Evolutionary conservation across 2,888 invertebrate species (phyloP), one percentile per base, ranked within the genome.

Genomic region (Drosophila fungiperda): DNA sequence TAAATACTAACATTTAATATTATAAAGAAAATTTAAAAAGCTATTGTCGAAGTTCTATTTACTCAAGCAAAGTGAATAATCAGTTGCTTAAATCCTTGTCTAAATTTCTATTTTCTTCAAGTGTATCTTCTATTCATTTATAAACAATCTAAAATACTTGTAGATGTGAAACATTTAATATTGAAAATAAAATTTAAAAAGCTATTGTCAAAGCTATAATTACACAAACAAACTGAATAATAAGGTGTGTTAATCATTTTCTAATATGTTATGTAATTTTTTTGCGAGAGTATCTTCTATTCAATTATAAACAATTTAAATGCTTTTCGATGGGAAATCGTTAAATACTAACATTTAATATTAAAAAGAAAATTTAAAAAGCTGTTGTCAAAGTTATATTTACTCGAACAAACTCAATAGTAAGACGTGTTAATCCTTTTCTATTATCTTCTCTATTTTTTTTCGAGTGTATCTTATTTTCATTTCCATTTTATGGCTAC

Each of bases 261-360:
- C 8, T 15, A 4, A 23, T 15, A 45, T 15, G 0, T 7, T 23
- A 8, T 1, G 0, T 0, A 15, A 1, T 23, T 15, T 15, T 36
- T 23, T 4, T 26, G 0, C 4, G 45, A 45, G 15, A 23, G 45
- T 23, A 45, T 23, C 8, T 23, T 3, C 26, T 26, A 26, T 26
- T 26, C 26, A 26, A 2, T 2, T 26, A 26, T 26, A 26, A 26
- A 2, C 26, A 26, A 26, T 26, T 2, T 26, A 26, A 26, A 26
- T 26, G 26, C 2, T 26, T 26, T 0, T 26, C 1, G 26, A 26
- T 26, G 26, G 1, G 26, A 26, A 26, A 26, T 26, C 0, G 26
- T 23, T 23, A 23, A 26, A 26, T 26, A 2, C 26, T 23, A 2
- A 26, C 26, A 26, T 26, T 26, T 26, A 26, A 2, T 26, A 26